Base-by-base conservation (phyloP, 2,888 invertebrate species). In the Macrosiphum euphorbiae region DNA sequence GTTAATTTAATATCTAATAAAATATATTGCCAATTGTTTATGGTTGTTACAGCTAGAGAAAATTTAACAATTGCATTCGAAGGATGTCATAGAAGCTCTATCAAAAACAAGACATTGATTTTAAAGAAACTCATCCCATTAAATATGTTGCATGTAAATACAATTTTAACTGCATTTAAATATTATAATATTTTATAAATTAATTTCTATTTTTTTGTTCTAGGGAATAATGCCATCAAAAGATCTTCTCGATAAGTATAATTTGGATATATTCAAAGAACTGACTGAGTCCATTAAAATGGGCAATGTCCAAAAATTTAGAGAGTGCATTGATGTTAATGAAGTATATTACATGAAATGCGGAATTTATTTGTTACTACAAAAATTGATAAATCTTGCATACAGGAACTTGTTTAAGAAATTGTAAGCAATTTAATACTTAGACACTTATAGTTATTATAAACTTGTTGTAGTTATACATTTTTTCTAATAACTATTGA, bases 341-440 rank as follows among this genome's bases (percentile, higher is more conserved):
- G 94, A 94, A 90, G 85, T 94, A 0, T 89, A 86, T 85, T 94
- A 90, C 11, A 94, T 94, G 94, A 85, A 94, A 41, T 94, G 90
- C 41, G 94, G 94, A 52, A 52, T 94, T 16, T 94, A 94, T 90
- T 94, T 94, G 28, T 24, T 94, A 28, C 52, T 94, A 16, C 94
- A 94, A 90, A 94, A 94, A 86, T 90, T 94, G 50, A 61, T 90
- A 50, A 94, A 94, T 52, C 85, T 94, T 3, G 94, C 90, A 0
- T 94, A 94, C 52, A 94, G 94, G 86, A 94, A 94, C n/a, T 86
- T 94, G n/a, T 90, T 94, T 41, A 94, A 94, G 47, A 94, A 94
- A 94, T 90, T 94, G 94, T 94, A 61, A 90, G 94, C 16, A 78
- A 35, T 67, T 50, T n/a, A 10, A 47, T 28, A 26, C n/a, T 90